These are phyloP conservation scores for Saxidomus purpurata DNA, from an alignment of 1,140 invertebrate genomes.

Conservation along the genomic window DNA sequence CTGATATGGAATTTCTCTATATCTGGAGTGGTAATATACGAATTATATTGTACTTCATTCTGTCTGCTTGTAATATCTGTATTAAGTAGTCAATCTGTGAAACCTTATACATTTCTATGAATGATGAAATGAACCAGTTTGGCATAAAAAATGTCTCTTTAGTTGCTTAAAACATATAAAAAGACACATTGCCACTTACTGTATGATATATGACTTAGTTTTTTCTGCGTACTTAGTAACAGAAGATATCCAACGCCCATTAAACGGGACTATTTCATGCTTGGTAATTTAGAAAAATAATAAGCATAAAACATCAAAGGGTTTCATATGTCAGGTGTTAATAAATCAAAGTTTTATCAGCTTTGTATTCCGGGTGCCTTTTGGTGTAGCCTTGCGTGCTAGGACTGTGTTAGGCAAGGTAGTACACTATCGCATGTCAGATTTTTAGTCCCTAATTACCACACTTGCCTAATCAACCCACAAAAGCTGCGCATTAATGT, in stretches of 20 bases:
- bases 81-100: background rate
- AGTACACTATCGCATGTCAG: slow-evolving; percentile 29
- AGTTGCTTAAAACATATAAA: background rate
- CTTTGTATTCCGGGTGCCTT: slow-evolving; percentile 6
- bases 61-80: background rate
- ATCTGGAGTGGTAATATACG: too few species aligned
- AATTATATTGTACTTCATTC: too few species aligned
- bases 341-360: slow-evolving; percentile 35
- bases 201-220: background rate
- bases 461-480: background rate
- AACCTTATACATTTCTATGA: background rate
- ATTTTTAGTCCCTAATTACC: background rate
- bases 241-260: background rate
- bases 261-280: slow-evolving; percentile 30
- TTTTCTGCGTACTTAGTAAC: slow-evolving; percentile 13
- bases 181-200: background rate
- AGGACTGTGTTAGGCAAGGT: background rate
- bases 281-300: slow-evolving; percentile 34
- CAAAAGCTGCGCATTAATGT: background rate
- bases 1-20: too few species aligned
- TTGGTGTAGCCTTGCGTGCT: slow-evolving; percentile 36
- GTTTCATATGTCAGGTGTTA: slow-evolving; percentile 21
- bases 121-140: background rate
- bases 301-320: slow-evolving; percentile 15
- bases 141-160: background rate